phyloP scores from a whole-genome alignment of 2,888 invertebrate species.

The Gari tellinella region DNA sequence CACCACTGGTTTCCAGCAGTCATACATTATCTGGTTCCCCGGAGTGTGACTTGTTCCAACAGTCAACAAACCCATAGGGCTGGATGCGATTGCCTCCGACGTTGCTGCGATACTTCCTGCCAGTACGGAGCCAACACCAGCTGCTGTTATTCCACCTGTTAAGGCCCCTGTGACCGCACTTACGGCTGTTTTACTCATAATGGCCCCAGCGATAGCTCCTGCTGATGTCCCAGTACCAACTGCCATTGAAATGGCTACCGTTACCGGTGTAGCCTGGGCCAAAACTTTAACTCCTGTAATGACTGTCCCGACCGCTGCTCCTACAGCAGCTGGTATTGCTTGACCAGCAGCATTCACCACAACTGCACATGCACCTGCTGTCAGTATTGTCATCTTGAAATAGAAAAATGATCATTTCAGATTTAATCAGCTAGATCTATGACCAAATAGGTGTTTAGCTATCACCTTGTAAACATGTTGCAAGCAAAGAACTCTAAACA shows the following conservation, averaged over 20 bases:
- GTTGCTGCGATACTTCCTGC: slow-evolving; percentile 16
- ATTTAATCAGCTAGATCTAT: too few species aligned
- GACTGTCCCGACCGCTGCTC: slow-evolving; percentile 9
- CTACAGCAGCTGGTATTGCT: slow-evolving; percentile 28
- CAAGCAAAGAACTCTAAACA: too few species aligned
- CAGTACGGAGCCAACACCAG: slow-evolving; percentile 21
- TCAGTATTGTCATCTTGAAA: slow-evolving; percentile 41
- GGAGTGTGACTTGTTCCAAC: slow-evolving; percentile 21
- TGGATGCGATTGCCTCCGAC: slow-evolving; percentile 3
- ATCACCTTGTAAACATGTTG: too few species aligned
- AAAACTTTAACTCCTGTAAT: slow-evolving; percentile 14
- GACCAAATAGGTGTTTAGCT: too few species aligned
- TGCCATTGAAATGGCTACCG: slow-evolving; percentile 10
- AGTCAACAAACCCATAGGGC: slow-evolving; percentile 29
- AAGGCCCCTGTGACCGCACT: slow-evolving; percentile 22
- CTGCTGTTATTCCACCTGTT: slow-evolving; percentile 23
- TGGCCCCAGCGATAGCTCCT: slow-evolving; percentile 29
- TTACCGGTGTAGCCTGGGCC: slow-evolving; percentile 12
- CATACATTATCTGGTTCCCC: slow-evolving; percentile 13
- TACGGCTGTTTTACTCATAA: slow-evolving; percentile 10
- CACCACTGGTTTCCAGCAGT: slow-evolving; percentile 45
- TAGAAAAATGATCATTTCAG: too few species aligned
- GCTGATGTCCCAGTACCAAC: slow-evolving; percentile 22
- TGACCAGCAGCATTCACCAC: slow-evolving; percentile 13
- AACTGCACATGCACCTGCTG: slow-evolving; percentile 22